Evolutionary conservation across 2,888 invertebrate genomes (phyloP).

Genomic region (Philereme vetulata): DNA sequence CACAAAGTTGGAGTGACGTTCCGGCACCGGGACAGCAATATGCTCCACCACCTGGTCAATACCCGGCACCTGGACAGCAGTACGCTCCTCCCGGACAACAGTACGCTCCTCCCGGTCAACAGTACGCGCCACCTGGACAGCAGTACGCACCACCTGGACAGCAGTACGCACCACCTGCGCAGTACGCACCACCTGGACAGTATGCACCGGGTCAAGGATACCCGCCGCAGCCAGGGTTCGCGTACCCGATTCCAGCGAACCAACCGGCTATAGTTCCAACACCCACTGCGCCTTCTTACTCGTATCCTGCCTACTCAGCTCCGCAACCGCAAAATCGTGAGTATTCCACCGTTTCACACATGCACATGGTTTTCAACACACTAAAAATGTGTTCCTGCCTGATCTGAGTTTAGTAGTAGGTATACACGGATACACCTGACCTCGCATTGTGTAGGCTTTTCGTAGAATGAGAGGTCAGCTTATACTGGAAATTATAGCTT

Average conservation of each 20-base stretch:
- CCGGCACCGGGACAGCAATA: conserved; percentile 44
- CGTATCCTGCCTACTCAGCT: conserved; percentile 40
- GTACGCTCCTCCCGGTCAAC: conserved; percentile 39
- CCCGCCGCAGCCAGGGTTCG: conserved; percentile 50
- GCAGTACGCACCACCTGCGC: conserved; percentile 47
- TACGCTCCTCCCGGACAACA: conserved; percentile 38
- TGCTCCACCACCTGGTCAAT: conserved; percentile 45
- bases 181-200: conserved; percentile 39
- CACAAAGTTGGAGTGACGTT: conserved; percentile 38
- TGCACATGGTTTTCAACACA: too few relatives aligned
- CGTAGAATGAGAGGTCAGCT: too few relatives aligned
- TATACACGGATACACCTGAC: too few relatives aligned
- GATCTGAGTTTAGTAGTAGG: too few relatives aligned
- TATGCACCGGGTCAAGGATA: conserved; percentile 26
- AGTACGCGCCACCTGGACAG: conserved; percentile 38
- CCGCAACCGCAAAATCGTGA: conserved; percentile 49
- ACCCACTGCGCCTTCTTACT: conserved; percentile 44
- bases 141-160: conserved; percentile 44
- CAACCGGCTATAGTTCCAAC: conserved; percentile 49
- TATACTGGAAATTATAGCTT: too few relatives aligned
- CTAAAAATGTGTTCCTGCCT: too few relatives aligned
- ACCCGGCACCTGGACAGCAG: conserved; percentile 48
- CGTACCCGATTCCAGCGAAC: conserved; percentile 38
- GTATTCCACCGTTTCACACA: conserved; percentile 18
- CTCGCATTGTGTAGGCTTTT: too few relatives aligned